A percentile compares a stretch with the other conserved stretches of the same genome.
These are phyloP conservation scores for Leptopilina clavipes DNA, from an alignment of 1,140 invertebrate species.

Conservation along the genomic window DNA sequence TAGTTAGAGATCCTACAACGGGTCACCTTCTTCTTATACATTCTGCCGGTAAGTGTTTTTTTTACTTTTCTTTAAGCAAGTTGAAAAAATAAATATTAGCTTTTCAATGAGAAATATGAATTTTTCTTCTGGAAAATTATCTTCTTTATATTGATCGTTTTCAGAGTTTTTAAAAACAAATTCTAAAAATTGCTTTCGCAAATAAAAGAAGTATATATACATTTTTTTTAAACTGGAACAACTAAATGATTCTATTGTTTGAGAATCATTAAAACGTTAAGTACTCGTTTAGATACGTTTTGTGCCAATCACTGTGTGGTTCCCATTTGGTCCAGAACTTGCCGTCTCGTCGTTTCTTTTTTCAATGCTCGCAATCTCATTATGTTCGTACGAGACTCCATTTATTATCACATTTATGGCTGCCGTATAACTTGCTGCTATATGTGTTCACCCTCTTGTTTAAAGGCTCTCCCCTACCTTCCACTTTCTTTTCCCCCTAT, in stretches of 20 bases:
- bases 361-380: constrained; percentile 40
- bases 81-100: no score
- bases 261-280: constrained; percentile 39
- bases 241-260: not conserved
- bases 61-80: constrained; percentile 34
- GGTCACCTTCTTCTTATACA: constrained; percentile 87
- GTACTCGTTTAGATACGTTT: constrained; percentile 38
- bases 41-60: constrained; percentile 76
- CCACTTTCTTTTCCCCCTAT: constrained; percentile 33
- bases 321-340: constrained; percentile 35
- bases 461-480: constrained; percentile 42
- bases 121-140: no score
- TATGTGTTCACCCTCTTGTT: constrained; percentile 45
- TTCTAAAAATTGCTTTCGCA: no score
- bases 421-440: constrained; percentile 47
- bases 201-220: no score
- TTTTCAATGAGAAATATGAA: no score
- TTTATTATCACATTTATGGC: constrained; percentile 62
- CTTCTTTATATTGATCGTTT: no score
- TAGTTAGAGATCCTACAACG: constrained; percentile 87
- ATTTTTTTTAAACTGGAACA: not conserved
- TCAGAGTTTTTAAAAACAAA: no score
- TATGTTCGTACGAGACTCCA: constrained; percentile 60
- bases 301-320: constrained; percentile 12
- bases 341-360: constrained; percentile 31